Conservation (phyloP, 1,140 invertebrate genomes). For the Drosophila truncata region DNA sequence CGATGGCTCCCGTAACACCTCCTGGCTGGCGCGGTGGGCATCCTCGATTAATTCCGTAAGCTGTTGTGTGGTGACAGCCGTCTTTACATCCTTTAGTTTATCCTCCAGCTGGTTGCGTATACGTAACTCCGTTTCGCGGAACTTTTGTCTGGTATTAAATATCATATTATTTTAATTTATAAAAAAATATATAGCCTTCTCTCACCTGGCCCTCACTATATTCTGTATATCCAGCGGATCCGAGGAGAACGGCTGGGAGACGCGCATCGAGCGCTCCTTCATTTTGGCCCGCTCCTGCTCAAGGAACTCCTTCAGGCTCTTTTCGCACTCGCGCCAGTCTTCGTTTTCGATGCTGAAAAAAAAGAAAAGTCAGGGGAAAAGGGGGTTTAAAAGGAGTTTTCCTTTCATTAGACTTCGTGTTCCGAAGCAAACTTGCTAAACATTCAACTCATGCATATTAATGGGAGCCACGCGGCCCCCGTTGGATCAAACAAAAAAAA, state of each 20-base stretch:
- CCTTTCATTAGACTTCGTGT: slow-evolving; percentile 38
- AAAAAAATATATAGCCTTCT: background rate
- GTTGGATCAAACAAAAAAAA: background rate
- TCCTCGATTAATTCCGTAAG: slow-evolving; percentile 52
- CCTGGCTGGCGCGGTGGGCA: slow-evolving; percentile 26
- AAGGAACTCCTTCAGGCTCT: slow-evolving; percentile 79
- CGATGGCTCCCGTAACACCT: slow-evolving; percentile 41
- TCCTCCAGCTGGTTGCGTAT: slow-evolving; percentile 75
- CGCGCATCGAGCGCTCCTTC: slow-evolving; percentile 73
- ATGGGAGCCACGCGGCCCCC: slow-evolving; percentile 26
- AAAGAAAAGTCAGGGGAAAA: background rate
- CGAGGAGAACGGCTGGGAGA: slow-evolving; percentile 69
- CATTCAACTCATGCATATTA: slow-evolving; percentile 66
- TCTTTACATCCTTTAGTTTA: slow-evolving; percentile 50
- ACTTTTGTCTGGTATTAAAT: slow-evolving; percentile 72
- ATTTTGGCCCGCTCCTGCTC: slow-evolving; percentile 78
- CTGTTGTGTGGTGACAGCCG: slow-evolving; percentile 18
- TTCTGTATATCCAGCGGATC: slow-evolving; percentile 80
- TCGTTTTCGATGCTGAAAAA: slow-evolving; percentile 70
- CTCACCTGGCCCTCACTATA: slow-evolving; percentile 74
- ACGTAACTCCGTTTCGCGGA: slow-evolving; percentile 79
- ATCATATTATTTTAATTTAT: too few relatives aligned
- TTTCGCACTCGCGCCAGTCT: slow-evolving; percentile 82
- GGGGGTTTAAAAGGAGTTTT: slow-evolving; percentile 12
- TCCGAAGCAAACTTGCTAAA: slow-evolving; percentile 33